A percentile compares a stretch with the other conserved stretches of the same genome.
These are phyloP conservation scores for Venustaconcha ellipsiformis DNA, from an alignment of 1,140 invertebrate genomes.

Conservation along the genomic window DNA sequence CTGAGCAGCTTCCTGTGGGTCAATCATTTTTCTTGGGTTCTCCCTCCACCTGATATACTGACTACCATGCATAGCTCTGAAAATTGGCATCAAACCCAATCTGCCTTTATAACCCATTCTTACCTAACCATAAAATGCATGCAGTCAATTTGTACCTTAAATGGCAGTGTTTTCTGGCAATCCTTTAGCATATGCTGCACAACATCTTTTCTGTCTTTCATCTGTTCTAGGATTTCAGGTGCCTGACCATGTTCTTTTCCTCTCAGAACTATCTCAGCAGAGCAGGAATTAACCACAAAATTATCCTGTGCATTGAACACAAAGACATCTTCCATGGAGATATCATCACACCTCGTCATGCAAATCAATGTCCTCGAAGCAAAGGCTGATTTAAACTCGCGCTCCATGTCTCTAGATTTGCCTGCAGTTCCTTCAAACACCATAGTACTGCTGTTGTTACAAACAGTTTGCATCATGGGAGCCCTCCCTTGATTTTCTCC, in stretches of 20 bases:
- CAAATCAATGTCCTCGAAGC: conserved; percentile 27
- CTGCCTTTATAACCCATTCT: too few relatives aligned
- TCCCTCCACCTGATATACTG: too few relatives aligned
- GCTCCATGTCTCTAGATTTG: background rate
- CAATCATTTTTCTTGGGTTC: too few relatives aligned
- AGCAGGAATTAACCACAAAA: conserved; percentile 34
- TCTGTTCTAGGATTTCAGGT: background rate
- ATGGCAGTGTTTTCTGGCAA: conserved; percentile 11
- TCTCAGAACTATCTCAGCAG: conserved; percentile 20
- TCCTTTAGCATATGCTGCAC: background rate
- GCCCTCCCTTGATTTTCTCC: too few relatives aligned
- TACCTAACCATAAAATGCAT: too few relatives aligned
- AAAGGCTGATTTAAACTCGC: conserved; percentile 3
- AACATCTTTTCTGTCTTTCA: background rate
- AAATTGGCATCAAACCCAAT: too few relatives aligned
- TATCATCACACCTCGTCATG: conserved; percentile 18
- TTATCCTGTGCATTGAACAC: conserved; percentile 40
- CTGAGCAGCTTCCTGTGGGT: too few relatives aligned
- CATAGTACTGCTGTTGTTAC: too few relatives aligned
- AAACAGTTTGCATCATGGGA: too few relatives aligned
- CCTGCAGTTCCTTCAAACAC: background rate
- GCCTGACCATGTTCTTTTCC: background rate
- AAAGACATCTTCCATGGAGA: conserved; percentile 21
- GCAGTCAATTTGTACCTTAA: conserved; percentile 6
- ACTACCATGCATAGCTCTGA: too few relatives aligned